Conservation (phyloP, 1,140 invertebrate genomes). For the Halictus rubicundus region DNA sequence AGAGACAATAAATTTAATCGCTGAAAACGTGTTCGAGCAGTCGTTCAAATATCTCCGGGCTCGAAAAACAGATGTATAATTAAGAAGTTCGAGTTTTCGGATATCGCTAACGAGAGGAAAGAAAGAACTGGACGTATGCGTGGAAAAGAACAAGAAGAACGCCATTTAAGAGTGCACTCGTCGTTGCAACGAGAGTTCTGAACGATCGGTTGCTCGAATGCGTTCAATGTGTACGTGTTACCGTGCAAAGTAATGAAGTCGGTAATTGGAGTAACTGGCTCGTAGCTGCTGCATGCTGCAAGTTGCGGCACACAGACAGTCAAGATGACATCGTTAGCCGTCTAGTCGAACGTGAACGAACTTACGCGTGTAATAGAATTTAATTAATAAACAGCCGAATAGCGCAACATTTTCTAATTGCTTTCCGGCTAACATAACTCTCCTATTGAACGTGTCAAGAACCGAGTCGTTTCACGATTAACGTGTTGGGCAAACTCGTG, state of each 20-base stretch:
- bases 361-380: neutral
- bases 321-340: neutral
- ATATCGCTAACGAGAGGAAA: neutral
- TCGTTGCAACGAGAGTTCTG: neutral
- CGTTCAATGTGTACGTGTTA: conserved; percentile 45
- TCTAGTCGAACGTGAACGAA: neutral
- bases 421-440: no score
- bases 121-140: no score
- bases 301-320: neutral
- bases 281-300: neutral
- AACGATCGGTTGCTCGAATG: conserved; percentile 16
- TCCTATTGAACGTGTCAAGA: no score
- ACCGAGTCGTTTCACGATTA: no score
- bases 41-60: no score
- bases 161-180: neutral
- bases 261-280: conserved; percentile 60
- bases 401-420: neutral
- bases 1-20: no score
- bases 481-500: no score
- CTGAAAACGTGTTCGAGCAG: no score
- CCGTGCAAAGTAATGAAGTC: conserved; percentile 50
- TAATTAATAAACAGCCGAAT: neutral
- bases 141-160: neutral
- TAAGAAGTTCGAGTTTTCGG: neutral
- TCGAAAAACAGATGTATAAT: neutral